A percentile compares a stretch with the other conserved stretches of the same genome.
These are phyloP conservation scores for Zygogramma bicolorata DNA, from an alignment of 2,888 invertebrate species.

Conservation along the genomic window DNA sequence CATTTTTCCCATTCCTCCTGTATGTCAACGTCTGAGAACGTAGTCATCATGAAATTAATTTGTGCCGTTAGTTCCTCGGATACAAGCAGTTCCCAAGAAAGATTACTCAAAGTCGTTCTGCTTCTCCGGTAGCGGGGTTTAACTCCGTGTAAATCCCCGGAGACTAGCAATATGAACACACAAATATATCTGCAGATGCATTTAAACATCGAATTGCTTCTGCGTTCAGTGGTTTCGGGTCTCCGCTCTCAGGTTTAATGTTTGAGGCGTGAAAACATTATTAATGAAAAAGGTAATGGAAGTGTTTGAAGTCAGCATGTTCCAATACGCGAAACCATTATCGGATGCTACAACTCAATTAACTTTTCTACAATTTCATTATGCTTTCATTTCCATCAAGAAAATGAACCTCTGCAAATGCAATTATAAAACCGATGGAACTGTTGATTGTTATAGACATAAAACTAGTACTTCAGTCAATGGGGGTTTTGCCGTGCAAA, in stretches of 20 bases:
- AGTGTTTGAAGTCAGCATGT: neutral
- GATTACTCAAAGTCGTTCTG: slow-evolving; percentile 5
- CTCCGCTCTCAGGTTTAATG: slow-evolving; percentile 2
- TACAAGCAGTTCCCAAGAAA: neutral
- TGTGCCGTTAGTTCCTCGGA: no score
- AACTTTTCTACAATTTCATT: no score
- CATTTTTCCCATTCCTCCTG: neutral
- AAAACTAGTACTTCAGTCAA: no score
- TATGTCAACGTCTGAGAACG: no score
- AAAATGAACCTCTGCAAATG: no score
- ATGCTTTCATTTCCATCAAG: no score
- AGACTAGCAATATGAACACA: slow-evolving; percentile 1
- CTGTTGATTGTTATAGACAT: no score
- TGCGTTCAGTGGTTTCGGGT: neutral
- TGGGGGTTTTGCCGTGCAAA: no score
- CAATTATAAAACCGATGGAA: no score
- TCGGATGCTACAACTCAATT: no score
- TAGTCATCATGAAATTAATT: no score
- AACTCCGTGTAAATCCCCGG: slow-evolving; percentile 3
- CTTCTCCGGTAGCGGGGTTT: neutral
- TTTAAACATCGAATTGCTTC: slow-evolving; percentile 5
- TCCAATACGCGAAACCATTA: neutral
- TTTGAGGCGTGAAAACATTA: neutral
- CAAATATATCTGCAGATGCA: slow-evolving; percentile 1
- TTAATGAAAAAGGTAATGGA: neutral